These are phyloP conservation scores for Pseudomyrmex concolor DNA, from an alignment of 1,140 invertebrate species.

Conservation along the genomic window DNA sequence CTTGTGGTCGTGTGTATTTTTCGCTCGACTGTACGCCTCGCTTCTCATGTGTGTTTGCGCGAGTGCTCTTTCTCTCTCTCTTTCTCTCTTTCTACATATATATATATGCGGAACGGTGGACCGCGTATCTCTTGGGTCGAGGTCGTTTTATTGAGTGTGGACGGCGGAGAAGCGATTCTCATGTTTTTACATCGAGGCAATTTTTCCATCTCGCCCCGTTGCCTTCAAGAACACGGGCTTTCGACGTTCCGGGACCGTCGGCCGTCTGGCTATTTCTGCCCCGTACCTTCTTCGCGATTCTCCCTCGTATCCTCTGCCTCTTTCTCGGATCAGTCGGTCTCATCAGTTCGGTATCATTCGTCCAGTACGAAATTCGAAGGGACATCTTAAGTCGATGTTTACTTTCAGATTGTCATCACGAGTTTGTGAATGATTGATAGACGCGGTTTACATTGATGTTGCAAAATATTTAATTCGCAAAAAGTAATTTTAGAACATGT, in stretches of 20 bases:
- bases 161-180: constrained; percentile 81
- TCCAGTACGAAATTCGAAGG: constrained; percentile 74
- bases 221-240: constrained; percentile 75
- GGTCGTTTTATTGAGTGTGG: constrained; percentile 83
- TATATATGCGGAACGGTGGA: constrained; percentile 65
- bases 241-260: constrained; percentile 69
- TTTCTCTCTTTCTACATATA: constrained; percentile 25
- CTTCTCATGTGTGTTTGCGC: constrained; percentile 54
- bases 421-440: constrained; percentile 6
- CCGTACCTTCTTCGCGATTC: constrained; percentile 17
- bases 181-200: constrained; percentile 86
- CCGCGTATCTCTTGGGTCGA: constrained; percentile 72
- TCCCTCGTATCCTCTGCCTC: constrained; percentile 54
- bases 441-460: background rate
- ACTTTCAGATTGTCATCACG: constrained; percentile 18
- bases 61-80: constrained; percentile 41
- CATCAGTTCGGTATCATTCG: constrained; percentile 65
- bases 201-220: constrained; percentile 84
- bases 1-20: constrained; percentile 48
- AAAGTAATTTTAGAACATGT: too few species aligned
- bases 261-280: constrained; percentile 45
- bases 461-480: background rate
- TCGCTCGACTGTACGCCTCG: constrained; percentile 36
- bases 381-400: constrained; percentile 24
- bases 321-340: constrained; percentile 47